Evolutionary conservation across 1,140 invertebrate genomes (phyloP).

Genomic region (Anoplophora glabripennis): DNA sequence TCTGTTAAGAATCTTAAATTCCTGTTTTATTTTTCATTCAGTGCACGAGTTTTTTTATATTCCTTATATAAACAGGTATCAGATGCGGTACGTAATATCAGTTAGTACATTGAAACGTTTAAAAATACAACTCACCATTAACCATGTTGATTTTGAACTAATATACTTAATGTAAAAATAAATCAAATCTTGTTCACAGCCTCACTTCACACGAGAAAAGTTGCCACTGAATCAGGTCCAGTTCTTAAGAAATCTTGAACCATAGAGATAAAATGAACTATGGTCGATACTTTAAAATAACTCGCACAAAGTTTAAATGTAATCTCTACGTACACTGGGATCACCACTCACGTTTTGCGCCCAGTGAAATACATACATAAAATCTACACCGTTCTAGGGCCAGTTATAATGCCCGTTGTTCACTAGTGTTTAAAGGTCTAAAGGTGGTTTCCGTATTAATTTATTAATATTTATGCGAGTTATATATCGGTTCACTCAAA

Average conservation of each 20-base stretch:
- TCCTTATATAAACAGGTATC: background rate
- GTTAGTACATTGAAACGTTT: slow-evolving; percentile 1
- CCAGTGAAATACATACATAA: too few species aligned
- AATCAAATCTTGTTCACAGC: slow-evolving; percentile 4
- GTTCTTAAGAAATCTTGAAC: slow-evolving; percentile 11
- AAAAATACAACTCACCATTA: slow-evolving; percentile 2
- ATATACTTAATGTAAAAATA: slow-evolving; percentile 1
- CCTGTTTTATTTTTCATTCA: too few species aligned
- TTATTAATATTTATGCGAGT: too few species aligned
- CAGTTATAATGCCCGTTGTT: too few species aligned
- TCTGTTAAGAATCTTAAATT: too few species aligned
- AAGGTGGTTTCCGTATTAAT: too few species aligned
- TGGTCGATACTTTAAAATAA: slow-evolving; percentile 18
- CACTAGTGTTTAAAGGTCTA: too few species aligned
- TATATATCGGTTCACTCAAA: too few species aligned
- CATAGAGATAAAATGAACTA: slow-evolving; percentile 20
- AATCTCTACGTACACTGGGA: too few species aligned
- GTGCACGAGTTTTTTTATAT: too few species aligned
- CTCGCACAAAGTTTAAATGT: slow-evolving; percentile 12
- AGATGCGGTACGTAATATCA: background rate
- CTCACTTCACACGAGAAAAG: slow-evolving; percentile 7
- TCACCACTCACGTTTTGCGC: too few species aligned
- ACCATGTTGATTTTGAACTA: slow-evolving; percentile 10
- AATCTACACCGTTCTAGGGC: too few species aligned
- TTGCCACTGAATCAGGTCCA: slow-evolving; percentile 8